phyloP scores from a whole-genome alignment of 2,113 vertebrate genomes.

The Isurus oxyrinchus region DNA sequence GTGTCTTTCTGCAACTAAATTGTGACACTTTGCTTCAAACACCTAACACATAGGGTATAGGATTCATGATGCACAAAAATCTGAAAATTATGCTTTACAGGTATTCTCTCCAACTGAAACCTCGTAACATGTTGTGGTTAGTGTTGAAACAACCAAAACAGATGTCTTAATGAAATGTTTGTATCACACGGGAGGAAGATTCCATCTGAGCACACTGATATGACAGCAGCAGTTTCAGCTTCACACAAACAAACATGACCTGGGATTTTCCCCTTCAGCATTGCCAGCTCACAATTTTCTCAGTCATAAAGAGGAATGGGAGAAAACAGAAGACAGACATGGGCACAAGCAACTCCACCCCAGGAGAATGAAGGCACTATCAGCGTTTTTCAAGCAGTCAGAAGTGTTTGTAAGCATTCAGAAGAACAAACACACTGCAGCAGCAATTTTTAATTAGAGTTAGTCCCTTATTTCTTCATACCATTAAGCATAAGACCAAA shows the following conservation, averaged over 20 bases:
- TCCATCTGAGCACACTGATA: not conserved
- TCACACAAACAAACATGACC: not conserved
- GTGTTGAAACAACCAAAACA: not conserved
- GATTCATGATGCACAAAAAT: not conserved
- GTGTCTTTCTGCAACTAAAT: not conserved
- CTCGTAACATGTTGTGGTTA: not conserved
- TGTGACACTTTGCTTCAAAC: not conserved
- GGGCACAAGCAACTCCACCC: not conserved
- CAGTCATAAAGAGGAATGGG: not conserved
- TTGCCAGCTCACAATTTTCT: not conserved
- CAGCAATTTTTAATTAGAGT: not conserved
- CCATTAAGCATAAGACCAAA: not conserved
- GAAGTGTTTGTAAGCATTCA: not conserved
- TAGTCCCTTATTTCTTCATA: not conserved
- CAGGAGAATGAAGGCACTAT: not conserved
- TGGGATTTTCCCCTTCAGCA: not conserved
- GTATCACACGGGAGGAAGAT: not conserved
- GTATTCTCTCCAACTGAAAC: not conserved
- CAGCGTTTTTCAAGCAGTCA: not conserved
- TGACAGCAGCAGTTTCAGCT: not conserved
- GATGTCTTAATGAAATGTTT: not conserved
- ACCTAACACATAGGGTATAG: not conserved
- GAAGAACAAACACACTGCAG: not conserved
- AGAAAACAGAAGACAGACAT: no score
- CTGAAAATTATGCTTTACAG: not conserved